Evolutionary conservation across 2,113 vertebrate species (phyloP).

Genomic region (Polyodon spathula): DNA sequence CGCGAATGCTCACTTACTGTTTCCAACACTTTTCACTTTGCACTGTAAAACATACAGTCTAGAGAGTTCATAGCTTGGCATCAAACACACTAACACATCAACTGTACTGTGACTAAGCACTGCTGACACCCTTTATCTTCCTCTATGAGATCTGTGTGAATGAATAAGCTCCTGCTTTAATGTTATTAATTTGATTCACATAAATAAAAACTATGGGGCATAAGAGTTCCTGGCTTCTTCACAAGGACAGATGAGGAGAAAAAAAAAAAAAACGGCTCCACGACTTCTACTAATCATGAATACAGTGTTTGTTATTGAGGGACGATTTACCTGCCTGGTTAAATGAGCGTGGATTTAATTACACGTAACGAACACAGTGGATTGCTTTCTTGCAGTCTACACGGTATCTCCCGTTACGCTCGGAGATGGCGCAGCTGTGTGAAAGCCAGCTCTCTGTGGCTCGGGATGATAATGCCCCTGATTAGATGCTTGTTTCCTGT

Average conservation of each 20-base stretch:
- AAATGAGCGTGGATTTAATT: conserved; percentile 36
- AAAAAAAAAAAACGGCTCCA: conserved; percentile 34
- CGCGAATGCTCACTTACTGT: no score
- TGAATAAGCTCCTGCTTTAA: conserved; percentile 34
- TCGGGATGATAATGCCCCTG: conserved; percentile 29
- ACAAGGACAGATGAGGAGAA: conserved; percentile 30
- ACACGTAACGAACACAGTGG: conserved; percentile 22
- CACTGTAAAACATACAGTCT: no score
- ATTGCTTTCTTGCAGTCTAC: conserved; percentile 25
- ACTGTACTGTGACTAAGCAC: neutral
- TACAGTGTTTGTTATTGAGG: conserved; percentile 32
- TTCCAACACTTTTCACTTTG: no score
- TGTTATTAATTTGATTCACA: conserved; percentile 54
- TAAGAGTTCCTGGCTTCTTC: conserved; percentile 48
- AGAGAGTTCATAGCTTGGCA: no score
- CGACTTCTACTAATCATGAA: no score
- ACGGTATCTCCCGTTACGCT: conserved; percentile 26
- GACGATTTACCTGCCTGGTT: conserved; percentile 49
- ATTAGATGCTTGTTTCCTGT: conserved; percentile 30
- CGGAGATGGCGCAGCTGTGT: conserved; percentile 38
- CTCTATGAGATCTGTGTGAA: conserved; percentile 35
- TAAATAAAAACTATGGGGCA: conserved; percentile 50
- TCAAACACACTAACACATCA: no score
- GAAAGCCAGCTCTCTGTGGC: conserved; percentile 42
- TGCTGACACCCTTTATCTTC: conserved; percentile 18